Conservation (phyloP, 2,113 vertebrate genomes). For the Platysteira castanea region DNA sequence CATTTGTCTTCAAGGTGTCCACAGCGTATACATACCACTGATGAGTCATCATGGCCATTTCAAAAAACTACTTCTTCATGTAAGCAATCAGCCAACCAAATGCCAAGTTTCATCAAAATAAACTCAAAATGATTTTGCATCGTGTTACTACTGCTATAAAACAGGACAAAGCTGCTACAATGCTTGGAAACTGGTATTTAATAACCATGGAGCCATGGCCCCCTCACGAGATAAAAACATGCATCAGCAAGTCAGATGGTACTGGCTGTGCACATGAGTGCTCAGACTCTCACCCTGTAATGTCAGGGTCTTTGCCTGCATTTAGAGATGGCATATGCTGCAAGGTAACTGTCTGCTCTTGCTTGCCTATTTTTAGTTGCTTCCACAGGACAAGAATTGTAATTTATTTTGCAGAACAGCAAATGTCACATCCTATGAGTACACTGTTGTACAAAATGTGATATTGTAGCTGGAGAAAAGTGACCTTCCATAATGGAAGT, state of each 20-base stretch:
- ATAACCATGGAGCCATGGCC: not conserved
- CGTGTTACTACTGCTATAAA: not conserved
- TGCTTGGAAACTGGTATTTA: not conserved
- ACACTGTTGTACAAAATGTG: not conserved
- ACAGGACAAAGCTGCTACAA: not conserved
- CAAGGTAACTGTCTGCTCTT: not conserved
- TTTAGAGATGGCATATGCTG: not conserved
- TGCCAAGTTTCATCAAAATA: not conserved
- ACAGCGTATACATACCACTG: fast-evolving
- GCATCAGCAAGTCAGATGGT: not conserved
- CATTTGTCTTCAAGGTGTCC: not conserved
- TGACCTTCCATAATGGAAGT: conserved; percentile 64
- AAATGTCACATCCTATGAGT: conserved; percentile 36
- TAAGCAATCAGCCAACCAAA: not conserved
- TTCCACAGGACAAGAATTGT: not conserved
- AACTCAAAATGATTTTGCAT: not conserved
- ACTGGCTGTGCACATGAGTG: fast-evolving
- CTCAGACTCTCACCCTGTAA: not conserved
- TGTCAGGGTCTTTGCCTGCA: not conserved
- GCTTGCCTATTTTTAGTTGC: conserved; percentile 16
- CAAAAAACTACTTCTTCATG: not conserved
- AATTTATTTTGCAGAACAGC: conserved; percentile 31
- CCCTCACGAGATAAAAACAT: not conserved
- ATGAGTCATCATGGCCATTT: fast-evolving
- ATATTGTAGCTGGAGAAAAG: conserved; percentile 28